Evolutionary conservation across 2,888 invertebrate genomes (phyloP).

Genomic region (Pachydiplax longipennis): DNA sequence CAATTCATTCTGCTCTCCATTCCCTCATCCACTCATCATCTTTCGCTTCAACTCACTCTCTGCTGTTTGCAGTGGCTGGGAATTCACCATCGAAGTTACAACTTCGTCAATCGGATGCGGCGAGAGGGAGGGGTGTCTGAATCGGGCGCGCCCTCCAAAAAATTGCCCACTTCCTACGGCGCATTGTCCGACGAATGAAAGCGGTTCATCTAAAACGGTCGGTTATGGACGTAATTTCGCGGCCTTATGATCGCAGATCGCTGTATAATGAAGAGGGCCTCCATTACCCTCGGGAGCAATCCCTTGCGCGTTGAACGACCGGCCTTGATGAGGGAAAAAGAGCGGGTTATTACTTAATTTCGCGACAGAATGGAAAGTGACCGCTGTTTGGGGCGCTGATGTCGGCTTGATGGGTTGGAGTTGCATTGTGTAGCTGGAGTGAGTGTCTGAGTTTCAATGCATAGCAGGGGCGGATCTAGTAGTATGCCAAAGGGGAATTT

Average conservation of each 20-base stretch:
- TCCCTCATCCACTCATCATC: neutral
- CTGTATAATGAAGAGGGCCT: neutral
- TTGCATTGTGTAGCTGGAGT: too few species aligned
- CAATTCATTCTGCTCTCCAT: neutral
- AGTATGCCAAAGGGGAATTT: too few species aligned
- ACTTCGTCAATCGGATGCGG: neutral
- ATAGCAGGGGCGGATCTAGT: too few species aligned
- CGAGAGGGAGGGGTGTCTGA: neutral
- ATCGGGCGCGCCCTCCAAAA: neutral
- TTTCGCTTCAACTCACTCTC: neutral
- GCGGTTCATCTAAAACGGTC: neutral
- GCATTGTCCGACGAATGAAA: neutral
- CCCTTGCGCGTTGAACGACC: neutral
- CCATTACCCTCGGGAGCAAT: neutral
- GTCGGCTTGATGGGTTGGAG: neutral
- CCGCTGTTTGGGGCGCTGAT: neutral
- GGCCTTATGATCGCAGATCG: neutral
- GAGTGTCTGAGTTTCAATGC: too few species aligned
- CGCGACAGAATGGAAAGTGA: neutral
- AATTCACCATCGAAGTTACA: neutral
- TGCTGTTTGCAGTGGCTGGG: neutral
- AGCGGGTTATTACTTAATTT: neutral
- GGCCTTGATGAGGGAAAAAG: neutral
- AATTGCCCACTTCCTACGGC: neutral
- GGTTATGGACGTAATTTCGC: neutral